Evolutionary conservation across 1,140 invertebrate species (phyloP), one percentile per base, ranked within the genome.

Genomic region (Drosophila albomicans): DNA sequence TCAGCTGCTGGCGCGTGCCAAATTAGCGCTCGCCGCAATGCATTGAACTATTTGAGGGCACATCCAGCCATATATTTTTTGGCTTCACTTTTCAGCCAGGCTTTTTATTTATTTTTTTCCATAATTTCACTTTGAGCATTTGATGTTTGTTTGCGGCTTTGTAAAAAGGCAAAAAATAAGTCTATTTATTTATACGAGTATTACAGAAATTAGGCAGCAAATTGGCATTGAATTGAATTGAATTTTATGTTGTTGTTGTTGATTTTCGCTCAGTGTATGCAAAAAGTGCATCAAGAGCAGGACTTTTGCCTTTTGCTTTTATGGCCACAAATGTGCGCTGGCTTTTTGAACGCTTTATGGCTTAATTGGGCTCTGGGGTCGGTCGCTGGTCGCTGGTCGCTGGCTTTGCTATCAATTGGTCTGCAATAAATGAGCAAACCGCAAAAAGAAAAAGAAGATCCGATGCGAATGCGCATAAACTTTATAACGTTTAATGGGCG

Each of bases 321-420:
- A 89, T 89, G 86, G 78, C 70, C 86, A 78, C 81, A 90, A 89
- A 90, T 90, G 85, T 72, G 85, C 79, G 79, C 77, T 90, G 86
- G 85, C 81, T 77, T 89, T 89, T 89, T 90, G 86, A 90, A 90
- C 81, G 86, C 81, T 89, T 89, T 89, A 89, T 89, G 81, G 81
- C 86, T 90, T 89, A 89, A 89, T 89, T 89, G 85, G 85, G 84
- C 68, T 63, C 20, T 8, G 35, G 20, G 20, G 20, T 57, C 59
- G 54, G 56, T 63, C 43, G 45, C n/a, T 56, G 16, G 52, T n/a
- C n/a, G n/a, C n/a, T n/a, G 54, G 56, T 63, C 43, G 45, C n/a
- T 56, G 16, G 52, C 75, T 43, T 43, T 13, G 11, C 11, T 43
- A 78, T 64, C 76, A 77, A 74, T 78, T 59, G 74, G 52, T 15